Conservation (phyloP, 2,797 vertebrate species). For the Thripadectes ignobilis region DNA sequence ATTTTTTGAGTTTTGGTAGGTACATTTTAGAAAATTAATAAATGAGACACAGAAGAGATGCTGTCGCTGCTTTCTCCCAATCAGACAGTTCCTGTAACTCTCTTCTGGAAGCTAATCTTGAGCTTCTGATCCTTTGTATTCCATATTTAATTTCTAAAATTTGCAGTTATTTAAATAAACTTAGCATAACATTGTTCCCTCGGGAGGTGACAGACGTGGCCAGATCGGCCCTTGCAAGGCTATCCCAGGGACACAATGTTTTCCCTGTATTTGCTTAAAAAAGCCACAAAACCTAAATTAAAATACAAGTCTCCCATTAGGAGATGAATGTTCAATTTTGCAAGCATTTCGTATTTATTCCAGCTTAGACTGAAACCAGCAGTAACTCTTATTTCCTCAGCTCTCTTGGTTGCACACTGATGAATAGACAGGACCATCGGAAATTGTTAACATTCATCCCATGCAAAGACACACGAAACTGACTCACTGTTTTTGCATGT, state of each 20-base stretch:
- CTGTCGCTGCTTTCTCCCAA: background rate
- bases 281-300: background rate
- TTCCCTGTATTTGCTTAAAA: background rate
- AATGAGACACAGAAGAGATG: background rate
- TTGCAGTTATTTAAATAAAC: background rate
- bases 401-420: background rate
- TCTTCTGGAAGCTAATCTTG: background rate
- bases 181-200: background rate
- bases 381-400: background rate
- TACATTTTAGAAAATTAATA: background rate
- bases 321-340: background rate
- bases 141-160: background rate
- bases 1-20: background rate
- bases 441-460: background rate
- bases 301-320: background rate
- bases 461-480: background rate
- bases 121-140: background rate
- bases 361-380: background rate
- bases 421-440: background rate
- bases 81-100: background rate
- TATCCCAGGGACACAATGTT: background rate
- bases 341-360: background rate
- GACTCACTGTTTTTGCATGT: background rate
- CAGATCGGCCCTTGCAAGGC: background rate
- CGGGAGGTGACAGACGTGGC: background rate